Percentiles rank a stretch among this genome's conserved stretches.
Conservation (phyloP, 1,140 invertebrate genomes). For the Drosophila varians region DNA sequence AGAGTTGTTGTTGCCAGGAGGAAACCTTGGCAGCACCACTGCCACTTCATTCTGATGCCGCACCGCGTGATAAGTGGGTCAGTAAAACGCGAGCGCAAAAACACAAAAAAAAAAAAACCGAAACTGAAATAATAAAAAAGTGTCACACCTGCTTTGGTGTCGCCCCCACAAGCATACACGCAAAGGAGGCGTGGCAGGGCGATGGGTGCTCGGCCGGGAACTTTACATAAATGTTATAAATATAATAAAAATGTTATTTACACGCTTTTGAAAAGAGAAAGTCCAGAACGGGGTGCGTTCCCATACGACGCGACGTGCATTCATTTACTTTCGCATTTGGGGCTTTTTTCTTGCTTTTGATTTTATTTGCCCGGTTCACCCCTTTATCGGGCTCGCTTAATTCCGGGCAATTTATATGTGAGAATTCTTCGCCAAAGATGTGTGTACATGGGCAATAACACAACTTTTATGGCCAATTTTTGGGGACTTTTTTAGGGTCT, state of each 20-base stretch:
- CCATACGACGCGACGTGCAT: conserved; percentile 54
- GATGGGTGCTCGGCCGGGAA: conserved; percentile 39
- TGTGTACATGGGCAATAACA: conserved; percentile 57
- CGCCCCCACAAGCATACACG: not conserved
- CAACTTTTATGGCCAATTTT: conserved; percentile 68
- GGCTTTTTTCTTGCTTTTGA: conserved; percentile 27
- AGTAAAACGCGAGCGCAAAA: conserved; percentile 60
- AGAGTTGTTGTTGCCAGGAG: conserved; percentile 27
- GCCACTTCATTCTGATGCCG: conserved; percentile 69
- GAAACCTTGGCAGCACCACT: conserved; percentile 60
- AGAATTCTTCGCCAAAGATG: conserved; percentile 54
- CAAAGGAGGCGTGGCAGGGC: conserved; percentile 15
- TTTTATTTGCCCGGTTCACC: conserved; percentile 39
- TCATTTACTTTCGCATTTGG: conserved; percentile 68
- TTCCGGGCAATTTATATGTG: conserved; percentile 66
- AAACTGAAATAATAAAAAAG: conserved; percentile 66
- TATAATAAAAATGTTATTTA: conserved; percentile 82
- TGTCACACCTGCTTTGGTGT: conserved; percentile 59
- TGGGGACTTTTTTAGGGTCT: not conserved
- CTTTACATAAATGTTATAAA: conserved; percentile 76
- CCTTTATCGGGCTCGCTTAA: conserved; percentile 48
- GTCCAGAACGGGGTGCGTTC: conserved; percentile 50
- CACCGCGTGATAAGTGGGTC: conserved; percentile 70
- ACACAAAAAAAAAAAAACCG: conserved; percentile 22
- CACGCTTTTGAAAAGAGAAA: conserved; percentile 79